These are phyloP conservation scores for Zoanthus solanderi DNA, from an alignment of 92 coral and sea anemone species.

Conservation along the genomic window DNA sequence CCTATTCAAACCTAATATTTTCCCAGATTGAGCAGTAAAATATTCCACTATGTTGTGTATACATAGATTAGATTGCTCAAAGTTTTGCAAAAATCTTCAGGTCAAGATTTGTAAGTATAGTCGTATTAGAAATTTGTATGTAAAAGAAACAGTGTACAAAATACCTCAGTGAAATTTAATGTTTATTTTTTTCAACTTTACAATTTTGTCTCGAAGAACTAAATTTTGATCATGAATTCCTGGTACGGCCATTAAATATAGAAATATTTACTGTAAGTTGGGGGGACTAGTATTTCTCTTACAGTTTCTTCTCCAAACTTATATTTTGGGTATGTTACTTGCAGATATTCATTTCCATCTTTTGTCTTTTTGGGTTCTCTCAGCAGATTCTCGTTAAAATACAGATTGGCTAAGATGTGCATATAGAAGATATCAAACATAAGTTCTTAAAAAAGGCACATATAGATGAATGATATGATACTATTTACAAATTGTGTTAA, in stretches of 20 bases:
- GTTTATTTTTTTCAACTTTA: not conserved
- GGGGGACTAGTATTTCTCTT: constrained; percentile 43
- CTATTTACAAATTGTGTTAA: not conserved
- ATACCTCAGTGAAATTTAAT: not conserved
- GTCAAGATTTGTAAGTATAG: not conserved
- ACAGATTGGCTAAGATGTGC: constrained; percentile 59
- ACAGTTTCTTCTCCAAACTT: constrained; percentile 42
- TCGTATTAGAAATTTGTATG: not conserved
- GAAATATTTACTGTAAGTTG: constrained; percentile 50
- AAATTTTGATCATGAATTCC: not conserved
- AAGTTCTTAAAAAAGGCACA: not conserved
- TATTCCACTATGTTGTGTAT: not conserved
- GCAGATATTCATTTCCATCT: constrained; percentile 56
- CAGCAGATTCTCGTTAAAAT: constrained; percentile 61
- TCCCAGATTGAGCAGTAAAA: not conserved
- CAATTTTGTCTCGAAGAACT: not conserved
- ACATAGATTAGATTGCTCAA: constrained; percentile 17
- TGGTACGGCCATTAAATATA: not conserved
- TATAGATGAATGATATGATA: not conserved
- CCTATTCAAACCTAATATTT: not conserved
- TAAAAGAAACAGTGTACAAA: not conserved
- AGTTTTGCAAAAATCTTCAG: not conserved
- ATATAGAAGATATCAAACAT: constrained; percentile 20
- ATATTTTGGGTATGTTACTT: constrained; percentile 62
- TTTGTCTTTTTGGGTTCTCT: constrained; percentile 53